Conservation (phyloP, 1,140 invertebrate genomes). For the Helicoverpa armigera region DNA sequence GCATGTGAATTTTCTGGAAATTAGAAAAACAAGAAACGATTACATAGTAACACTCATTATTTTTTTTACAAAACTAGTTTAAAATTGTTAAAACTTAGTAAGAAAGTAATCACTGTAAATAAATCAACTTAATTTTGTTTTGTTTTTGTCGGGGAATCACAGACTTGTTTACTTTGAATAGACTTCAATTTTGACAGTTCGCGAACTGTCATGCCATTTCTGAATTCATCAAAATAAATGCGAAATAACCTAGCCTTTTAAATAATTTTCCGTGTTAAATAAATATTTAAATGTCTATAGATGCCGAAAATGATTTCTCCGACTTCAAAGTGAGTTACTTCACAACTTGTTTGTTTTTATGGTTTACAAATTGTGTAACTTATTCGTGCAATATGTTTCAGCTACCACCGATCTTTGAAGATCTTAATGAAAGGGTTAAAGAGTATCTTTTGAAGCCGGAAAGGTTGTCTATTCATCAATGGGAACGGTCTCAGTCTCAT, state of each 20-base stretch:
- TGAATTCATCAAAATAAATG: neutral
- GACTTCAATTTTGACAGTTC: neutral
- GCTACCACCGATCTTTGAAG: conserved; percentile 81
- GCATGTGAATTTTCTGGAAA: too few relatives aligned
- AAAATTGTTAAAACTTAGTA: too few relatives aligned
- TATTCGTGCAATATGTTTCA: conserved; percentile 63
- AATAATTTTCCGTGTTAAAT: neutral
- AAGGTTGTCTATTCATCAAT: conserved; percentile 79
- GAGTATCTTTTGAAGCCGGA: conserved; percentile 80
- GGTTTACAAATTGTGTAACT: neutral
- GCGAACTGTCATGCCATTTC: neutral
- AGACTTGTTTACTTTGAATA: neutral
- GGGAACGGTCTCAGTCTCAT: conserved; percentile 78
- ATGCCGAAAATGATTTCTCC: conserved; percentile 62
- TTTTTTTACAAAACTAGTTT: too few relatives aligned
- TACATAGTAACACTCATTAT: too few relatives aligned
- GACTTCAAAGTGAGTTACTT: conserved; percentile 59
- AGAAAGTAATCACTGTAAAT: neutral
- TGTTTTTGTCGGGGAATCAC: conserved; percentile 22
- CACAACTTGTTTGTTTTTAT: neutral
- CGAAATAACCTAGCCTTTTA: conserved; percentile 14
- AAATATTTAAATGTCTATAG: conserved; percentile 57
- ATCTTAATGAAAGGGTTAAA: conserved; percentile 77
- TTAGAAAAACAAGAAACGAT: too few relatives aligned
- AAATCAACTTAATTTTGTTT: neutral